Percentiles rank a stretch among this genome's conserved stretches.
These are phyloP conservation scores for Eulithis prunata DNA, from an alignment of 2,888 invertebrate genomes.

Conservation along the genomic window DNA sequence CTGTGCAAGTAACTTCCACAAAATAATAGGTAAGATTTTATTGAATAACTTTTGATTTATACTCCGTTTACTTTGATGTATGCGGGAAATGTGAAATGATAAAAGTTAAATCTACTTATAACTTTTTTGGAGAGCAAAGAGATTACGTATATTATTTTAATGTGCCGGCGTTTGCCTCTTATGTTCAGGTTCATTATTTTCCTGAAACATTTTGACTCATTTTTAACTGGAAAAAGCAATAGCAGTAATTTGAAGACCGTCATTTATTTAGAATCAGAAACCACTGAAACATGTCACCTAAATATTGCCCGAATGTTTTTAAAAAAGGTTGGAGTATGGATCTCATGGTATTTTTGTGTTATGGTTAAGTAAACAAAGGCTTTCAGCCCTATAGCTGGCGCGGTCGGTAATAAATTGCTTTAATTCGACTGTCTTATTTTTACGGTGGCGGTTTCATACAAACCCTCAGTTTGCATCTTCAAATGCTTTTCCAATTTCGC, in stretches of 20 bases:
- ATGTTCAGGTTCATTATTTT: conserved; percentile 20
- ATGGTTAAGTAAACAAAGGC: not conserved
- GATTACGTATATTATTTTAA: conserved; percentile 20
- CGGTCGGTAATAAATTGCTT: no score
- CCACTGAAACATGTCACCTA: no score
- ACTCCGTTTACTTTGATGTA: conserved; percentile 40
- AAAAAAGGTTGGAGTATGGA: no score
- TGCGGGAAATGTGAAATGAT: conserved; percentile 43
- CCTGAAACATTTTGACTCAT: not conserved
- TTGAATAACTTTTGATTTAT: conserved; percentile 45
- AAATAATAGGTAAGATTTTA: conserved; percentile 39
- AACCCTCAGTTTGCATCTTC: not conserved
- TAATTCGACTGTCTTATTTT: no score
- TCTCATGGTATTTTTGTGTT: no score
- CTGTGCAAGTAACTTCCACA: conserved; percentile 20
- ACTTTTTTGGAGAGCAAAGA: conserved; percentile 22
- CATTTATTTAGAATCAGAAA: no score
- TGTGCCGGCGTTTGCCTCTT: conserved; percentile 13
- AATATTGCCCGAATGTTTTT: no score
- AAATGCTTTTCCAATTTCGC: conserved; percentile 5
- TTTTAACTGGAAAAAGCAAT: no score
- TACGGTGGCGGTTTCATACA: not conserved
- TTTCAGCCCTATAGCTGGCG: no score
- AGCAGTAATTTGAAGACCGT: no score
- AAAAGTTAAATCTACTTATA: conserved; percentile 40